Conservation (phyloP, 2,113 vertebrate species). For the Thermophis baileyi region DNA sequence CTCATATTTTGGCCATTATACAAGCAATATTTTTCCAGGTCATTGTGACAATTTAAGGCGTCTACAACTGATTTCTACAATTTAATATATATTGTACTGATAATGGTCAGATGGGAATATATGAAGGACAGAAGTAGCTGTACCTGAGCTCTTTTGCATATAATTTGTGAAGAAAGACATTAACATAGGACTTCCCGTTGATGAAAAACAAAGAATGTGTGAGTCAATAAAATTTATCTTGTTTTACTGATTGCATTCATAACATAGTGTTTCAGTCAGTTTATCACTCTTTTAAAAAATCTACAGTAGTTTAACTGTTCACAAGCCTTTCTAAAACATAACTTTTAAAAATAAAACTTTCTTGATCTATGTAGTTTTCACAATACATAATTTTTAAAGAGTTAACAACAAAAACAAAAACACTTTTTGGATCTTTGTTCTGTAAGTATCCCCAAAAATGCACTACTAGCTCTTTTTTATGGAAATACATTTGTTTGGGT, state of each 20-base stretch:
- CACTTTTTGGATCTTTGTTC: not conserved
- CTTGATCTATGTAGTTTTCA: not conserved
- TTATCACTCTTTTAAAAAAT: not conserved
- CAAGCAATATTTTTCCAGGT: not conserved
- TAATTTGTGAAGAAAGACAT: not conserved
- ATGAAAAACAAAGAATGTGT: not conserved
- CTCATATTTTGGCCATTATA: not conserved
- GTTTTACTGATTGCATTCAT: not conserved
- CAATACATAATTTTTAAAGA: not conserved
- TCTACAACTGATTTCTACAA: not conserved
- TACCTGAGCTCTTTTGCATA: not conserved
- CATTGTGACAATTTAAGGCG: not conserved
- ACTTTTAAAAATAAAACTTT: not conserved
- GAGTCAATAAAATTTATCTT: not conserved
- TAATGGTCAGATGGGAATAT: not conserved
- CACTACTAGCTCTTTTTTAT: not conserved
- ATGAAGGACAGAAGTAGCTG: not conserved
- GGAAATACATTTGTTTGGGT: not conserved
- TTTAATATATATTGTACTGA: not conserved
- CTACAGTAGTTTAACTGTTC: not conserved
- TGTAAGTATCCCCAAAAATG: not conserved
- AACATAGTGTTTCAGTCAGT: not conserved
- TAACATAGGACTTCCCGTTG: not conserved
- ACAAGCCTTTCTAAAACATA: not conserved
- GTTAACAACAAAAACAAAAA: not conserved